Conservation (phyloP, 2,888 invertebrate species). For the Drosophila neotestacea region DNA sequence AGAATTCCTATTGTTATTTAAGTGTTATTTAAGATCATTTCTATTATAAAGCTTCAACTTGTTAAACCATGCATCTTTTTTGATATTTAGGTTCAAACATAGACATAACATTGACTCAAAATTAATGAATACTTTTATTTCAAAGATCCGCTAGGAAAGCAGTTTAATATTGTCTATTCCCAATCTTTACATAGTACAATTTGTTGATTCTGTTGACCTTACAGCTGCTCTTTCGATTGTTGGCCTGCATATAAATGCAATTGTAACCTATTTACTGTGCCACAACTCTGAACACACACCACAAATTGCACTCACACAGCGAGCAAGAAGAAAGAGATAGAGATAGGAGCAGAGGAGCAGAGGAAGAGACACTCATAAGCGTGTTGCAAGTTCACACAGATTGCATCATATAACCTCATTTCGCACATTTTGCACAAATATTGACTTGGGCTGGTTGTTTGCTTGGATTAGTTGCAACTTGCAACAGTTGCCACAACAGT, state of each 20-base stretch:
- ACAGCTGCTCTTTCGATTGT: conserved; percentile 20
- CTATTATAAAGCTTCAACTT: too few species aligned
- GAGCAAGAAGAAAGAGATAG: not conserved
- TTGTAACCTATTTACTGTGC: conserved; percentile 30
- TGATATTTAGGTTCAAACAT: too few species aligned
- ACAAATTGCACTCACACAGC: conserved; percentile 40
- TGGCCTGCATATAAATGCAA: conserved; percentile 56
- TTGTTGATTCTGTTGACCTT: conserved; percentile 44
- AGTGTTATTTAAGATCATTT: too few species aligned
- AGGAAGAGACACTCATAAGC: conserved; percentile 24
- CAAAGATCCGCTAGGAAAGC: not conserved
- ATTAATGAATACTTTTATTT: too few species aligned
- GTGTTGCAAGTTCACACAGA: conserved; percentile 57
- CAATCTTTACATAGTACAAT: conserved; percentile 16
- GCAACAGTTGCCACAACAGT: conserved; percentile 35
- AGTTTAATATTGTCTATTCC: conserved; percentile 1
- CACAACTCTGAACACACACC: conserved; percentile 22
- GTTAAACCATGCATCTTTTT: too few species aligned
- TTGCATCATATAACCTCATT: conserved; percentile 73
- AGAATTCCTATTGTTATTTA: too few species aligned
- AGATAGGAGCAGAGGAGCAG: not conserved
- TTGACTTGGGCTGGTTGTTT: conserved; percentile 61
- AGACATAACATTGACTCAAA: too few species aligned
- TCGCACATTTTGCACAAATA: conserved; percentile 69
- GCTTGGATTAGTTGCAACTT: conserved; percentile 22